Conservation (phyloP, 2,113 vertebrate genomes). For the Zosterops borbonicus region DNA sequence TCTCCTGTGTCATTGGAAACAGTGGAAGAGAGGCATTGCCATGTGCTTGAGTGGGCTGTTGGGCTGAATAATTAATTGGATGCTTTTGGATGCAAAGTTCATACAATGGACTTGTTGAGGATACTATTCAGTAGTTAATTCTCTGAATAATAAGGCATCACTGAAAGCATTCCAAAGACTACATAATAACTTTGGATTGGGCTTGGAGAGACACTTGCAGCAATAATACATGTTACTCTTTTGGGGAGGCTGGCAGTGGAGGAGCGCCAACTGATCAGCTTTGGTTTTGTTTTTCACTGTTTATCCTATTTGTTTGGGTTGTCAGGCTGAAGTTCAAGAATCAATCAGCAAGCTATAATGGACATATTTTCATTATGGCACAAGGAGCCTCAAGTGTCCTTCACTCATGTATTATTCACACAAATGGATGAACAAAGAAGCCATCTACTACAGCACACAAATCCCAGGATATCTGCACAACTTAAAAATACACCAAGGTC, state of each 20-base stretch:
- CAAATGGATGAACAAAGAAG: neutral
- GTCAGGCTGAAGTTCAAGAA: conserved; percentile 7
- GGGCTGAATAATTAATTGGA: conserved; percentile 13
- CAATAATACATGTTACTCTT: neutral
- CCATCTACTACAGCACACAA: neutral
- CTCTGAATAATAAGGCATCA: neutral
- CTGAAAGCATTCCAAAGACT: neutral
- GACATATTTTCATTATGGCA: neutral
- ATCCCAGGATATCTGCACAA: neutral
- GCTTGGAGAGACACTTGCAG: neutral
- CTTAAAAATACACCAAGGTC: neutral
- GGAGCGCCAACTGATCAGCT: neutral
- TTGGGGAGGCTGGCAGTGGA: neutral
- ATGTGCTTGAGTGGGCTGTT: neutral
- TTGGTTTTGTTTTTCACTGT: neutral
- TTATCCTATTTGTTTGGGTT: conserved; percentile 8
- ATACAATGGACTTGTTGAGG: neutral
- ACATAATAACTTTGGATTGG: neutral
- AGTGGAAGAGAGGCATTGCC: neutral
- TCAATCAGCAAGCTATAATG: neutral
- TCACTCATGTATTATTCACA: neutral
- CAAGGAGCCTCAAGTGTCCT: neutral
- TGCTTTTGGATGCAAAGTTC: conserved; percentile 17
- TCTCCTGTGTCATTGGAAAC: neutral
- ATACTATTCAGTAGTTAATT: conserved; percentile 17